Evolutionary conservation across 1,140 invertebrate species (phyloP), one percentile per base, ranked within the genome.

Genomic region (Coenobita brevimanus): DNA sequence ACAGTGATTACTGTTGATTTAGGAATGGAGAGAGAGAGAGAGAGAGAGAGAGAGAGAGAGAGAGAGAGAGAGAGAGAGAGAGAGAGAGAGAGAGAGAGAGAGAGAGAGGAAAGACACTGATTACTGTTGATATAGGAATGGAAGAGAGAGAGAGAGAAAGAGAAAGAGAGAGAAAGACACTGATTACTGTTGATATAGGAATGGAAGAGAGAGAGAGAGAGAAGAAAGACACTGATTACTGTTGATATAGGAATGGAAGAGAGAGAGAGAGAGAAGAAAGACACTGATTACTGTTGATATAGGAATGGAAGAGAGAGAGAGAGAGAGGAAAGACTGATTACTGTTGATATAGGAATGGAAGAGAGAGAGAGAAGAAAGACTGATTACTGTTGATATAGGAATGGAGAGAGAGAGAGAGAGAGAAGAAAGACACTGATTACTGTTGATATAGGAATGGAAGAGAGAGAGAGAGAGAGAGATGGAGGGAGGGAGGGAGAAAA

Each of bases 31-130:
- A 43, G 41, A 76, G 73, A 41, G 38, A 46, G 3, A 21, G 33
- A 76, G 41, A 41, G 73, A 76, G 73, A 41, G 36, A 76, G 73
- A 41, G 73, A 76, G 73, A 41, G 73, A 75, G 36, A 21, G 62
- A 73, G n/a, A 15, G 30, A 38, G 8, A 0, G n/a, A 15, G 0
- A 38, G 30, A 33, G 3, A 38, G 38, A 38, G 41, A 21, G 15
- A 10, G 30, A 38, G n/a, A 33, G 17, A 38, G 8, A 15, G 2
- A 33, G 21, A 36, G 27, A 67, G 3, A 33, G 36, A 73, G 17
- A 33, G 24, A 73, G 8, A 67, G 36, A 30, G n/a, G 21, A 36
- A 21, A 17, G 36, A 33, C 8, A 67, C 8, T n/a, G 64, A 30
- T 17, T 8, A 8, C 8, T 8, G 64, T 30, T 13, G 64, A 13